These are phyloP conservation scores for Pararge aegeria DNA, from an alignment of 1,140 invertebrate genomes.

Conservation along the genomic window DNA sequence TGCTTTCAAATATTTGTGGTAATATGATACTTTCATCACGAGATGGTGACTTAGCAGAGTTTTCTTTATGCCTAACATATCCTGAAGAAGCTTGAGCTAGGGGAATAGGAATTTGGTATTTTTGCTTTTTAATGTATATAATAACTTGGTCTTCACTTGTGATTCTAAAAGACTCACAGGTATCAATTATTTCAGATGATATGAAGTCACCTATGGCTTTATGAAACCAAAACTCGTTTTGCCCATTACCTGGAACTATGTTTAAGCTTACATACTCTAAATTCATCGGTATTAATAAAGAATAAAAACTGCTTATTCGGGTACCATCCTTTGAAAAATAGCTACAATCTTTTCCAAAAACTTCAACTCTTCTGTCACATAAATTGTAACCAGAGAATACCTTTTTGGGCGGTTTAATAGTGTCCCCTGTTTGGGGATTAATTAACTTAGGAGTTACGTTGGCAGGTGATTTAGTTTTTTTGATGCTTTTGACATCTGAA, in stretches of 20 bases:
- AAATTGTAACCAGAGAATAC: constrained; percentile 72
- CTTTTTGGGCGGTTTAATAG: constrained; percentile 31
- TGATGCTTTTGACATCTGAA: constrained; percentile 44
- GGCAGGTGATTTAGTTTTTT: constrained; percentile 43
- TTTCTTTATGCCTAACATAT: constrained; percentile 30
- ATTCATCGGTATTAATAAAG: constrained; percentile 67
- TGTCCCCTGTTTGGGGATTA: constrained; percentile 5
- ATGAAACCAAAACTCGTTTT: constrained; percentile 60
- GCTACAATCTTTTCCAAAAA: constrained; percentile 62
- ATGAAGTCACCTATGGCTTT: constrained; percentile 43
- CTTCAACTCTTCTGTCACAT: constrained; percentile 73
- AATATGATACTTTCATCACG: constrained; percentile 13
- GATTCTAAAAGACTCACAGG: constrained; percentile 49
- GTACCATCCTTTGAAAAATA: constrained; percentile 76
- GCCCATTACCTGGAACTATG: constrained; percentile 48
- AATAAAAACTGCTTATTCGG: constrained; percentile 55
- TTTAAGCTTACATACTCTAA: constrained; percentile 55
- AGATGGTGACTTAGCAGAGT: constrained; percentile 21
- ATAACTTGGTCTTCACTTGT: constrained; percentile 56
- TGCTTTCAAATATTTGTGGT: constrained; percentile 32
- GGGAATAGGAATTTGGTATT: constrained; percentile 34
- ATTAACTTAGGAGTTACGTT: constrained; percentile 35
- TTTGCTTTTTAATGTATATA: constrained; percentile 66
- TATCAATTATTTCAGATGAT: constrained; percentile 38
- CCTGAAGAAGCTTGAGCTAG: constrained; percentile 14